phyloP scores from a whole-genome alignment of 2,113 vertebrate genomes.

The Nannospalax galili region DNA sequence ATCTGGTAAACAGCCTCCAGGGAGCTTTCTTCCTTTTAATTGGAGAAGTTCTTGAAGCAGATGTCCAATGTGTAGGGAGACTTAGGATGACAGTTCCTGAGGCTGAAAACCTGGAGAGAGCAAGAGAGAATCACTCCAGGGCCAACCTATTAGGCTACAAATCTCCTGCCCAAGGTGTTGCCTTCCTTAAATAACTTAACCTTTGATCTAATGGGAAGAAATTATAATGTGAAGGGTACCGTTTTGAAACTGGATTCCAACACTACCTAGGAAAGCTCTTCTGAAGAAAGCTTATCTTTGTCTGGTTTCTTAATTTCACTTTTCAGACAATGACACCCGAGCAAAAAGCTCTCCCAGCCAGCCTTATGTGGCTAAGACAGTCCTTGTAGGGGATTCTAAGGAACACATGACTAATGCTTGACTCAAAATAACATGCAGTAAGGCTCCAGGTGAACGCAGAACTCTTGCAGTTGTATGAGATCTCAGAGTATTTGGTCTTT shows the following conservation, averaged over 20 bases:
- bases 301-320: conserved; percentile 69
- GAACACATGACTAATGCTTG: neutral
- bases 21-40: neutral
- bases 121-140: neutral
- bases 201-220: neutral
- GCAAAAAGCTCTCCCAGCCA: neutral
- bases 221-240: conserved; percentile 22
- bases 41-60: neutral
- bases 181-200: neutral
- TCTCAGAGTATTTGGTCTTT: neutral
- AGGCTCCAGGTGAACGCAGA: neutral
- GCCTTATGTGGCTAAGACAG: neutral
- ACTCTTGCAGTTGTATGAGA: neutral
- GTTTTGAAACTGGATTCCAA: conserved; percentile 48
- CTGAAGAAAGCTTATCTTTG: conserved; percentile 60
- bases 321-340: conserved; percentile 62
- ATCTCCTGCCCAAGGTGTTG: neutral
- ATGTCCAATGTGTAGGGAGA: neutral
- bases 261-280: conserved; percentile 38
- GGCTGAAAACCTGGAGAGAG: neutral
- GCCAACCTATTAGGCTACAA: neutral
- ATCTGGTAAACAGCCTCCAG: neutral
- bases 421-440: neutral
- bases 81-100: neutral
- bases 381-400: neutral